Conservation (phyloP, 2,113 vertebrate genomes). For the Cryptoleucopteryx plumbea region DNA sequence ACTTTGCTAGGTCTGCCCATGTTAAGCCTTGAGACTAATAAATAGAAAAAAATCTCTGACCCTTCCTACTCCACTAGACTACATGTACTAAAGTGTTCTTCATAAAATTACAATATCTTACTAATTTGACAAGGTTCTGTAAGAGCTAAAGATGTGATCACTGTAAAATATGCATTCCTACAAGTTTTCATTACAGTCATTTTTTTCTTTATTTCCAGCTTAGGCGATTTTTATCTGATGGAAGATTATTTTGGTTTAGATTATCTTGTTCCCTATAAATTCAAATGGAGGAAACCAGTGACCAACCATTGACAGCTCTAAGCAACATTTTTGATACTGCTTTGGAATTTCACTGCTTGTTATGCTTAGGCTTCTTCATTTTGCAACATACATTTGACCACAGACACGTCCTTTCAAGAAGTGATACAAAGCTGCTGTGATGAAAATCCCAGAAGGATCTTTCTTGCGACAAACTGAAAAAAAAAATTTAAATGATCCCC, state of each 20-base stretch:
- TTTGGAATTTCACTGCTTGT: neutral
- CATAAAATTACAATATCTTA: neutral
- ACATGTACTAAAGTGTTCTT: neutral
- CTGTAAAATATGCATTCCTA: neutral
- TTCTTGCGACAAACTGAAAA: neutral
- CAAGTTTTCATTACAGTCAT: neutral
- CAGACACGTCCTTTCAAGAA: neutral
- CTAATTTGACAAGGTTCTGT: neutral
- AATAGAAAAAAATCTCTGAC: neutral
- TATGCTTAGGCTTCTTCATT: neutral
- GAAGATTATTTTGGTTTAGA: neutral
- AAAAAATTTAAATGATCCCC: neutral
- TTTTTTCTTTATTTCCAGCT: neutral
- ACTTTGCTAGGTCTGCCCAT: neutral
- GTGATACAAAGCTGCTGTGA: neutral
- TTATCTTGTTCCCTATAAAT: neutral
- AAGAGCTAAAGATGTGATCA: neutral
- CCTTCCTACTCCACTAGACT: neutral
- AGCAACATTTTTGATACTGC: neutral
- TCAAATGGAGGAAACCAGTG: neutral
- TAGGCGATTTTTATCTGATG: neutral
- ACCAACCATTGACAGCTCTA: neutral
- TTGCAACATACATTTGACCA: neutral
- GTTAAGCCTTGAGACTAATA: neutral
- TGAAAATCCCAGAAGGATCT: neutral